Evolutionary conservation across 2,797 vertebrate genomes (phyloP), one percentile per base, ranked within the genome.

Genomic region (Danio albolineatus): DNA sequence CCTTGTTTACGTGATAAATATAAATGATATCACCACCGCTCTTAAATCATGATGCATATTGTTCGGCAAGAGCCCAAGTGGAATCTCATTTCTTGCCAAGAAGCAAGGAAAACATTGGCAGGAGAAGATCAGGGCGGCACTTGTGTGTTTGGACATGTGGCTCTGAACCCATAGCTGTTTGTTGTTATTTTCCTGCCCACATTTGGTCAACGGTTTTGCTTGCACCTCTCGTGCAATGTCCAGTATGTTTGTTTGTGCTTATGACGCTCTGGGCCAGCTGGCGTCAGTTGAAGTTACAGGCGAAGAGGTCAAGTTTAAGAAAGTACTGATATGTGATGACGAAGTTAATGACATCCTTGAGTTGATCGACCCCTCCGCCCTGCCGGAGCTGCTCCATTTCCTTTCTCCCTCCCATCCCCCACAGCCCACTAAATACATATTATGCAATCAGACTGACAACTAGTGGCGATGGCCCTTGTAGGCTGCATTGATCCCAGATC

Each of bases 381-480:
- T 56, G 43, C 41, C 9, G 1, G 7, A 39, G 64, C 19, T 73
- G 60, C 17, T 61, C 44, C 5, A 19, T 67, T 62, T 72, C 17
- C 21, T 69, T 46, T 76, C 51, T 21, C 6, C 39, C 13, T 61
- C 46, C 38, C 9, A 3, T 48, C 10, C 61, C 19, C 61, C 48
- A n/a, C 41, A 39, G 61, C 38, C 14, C n/a, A 49, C 78, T 71
- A 66, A 78, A 77, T 57, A 82, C 38, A 60, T 73, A 82, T 90
- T 90, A 91, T 87, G 84, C 88, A 88, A 90, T 84, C 81, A 70
- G 5, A 43, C 54, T 46, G 54, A 76, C 44, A 38, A n/a, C 17
- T 19, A 56, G 13, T 51, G 61, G 8, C 12, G 10, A 16, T 46
- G 21, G 19, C 41, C 49, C 49, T 10, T 6, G 36, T 66, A 14